Conservation (phyloP, 2,113 vertebrate species). For the Solea solea region DNA sequence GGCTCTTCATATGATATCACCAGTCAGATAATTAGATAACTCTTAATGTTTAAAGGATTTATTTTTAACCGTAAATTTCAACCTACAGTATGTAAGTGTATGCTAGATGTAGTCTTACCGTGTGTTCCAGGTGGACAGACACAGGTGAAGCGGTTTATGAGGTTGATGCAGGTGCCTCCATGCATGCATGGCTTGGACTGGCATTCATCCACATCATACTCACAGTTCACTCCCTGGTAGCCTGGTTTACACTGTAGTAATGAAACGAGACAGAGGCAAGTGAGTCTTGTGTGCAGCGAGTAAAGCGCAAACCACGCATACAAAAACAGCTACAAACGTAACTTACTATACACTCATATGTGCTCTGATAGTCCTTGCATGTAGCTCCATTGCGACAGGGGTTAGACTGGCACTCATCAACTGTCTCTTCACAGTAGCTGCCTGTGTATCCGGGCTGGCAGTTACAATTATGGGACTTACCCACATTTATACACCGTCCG, state of each 20-base stretch:
- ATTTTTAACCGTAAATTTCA: no score
- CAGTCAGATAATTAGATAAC: neutral
- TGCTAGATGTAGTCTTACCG: constrained; percentile 75
- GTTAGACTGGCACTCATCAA: constrained; percentile 90
- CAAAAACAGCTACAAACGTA: neutral
- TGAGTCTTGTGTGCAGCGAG: neutral
- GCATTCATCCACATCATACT: constrained; percentile 92
- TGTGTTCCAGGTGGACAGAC: constrained; percentile 91
- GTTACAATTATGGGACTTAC: constrained; percentile 85
- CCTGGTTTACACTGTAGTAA: constrained; percentile 85
- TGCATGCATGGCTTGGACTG: constrained; percentile 89
- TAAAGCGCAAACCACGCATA: neutral
- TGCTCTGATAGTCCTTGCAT: constrained; percentile 83
- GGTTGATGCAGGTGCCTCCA: constrained; percentile 91
- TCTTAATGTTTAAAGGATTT: no score
- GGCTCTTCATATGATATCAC: neutral
- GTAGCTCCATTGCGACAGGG: constrained; percentile 91
- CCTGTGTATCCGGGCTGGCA: constrained; percentile 90
- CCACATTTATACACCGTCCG: constrained; percentile 83
- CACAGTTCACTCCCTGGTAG: constrained; percentile 91
- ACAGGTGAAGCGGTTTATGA: constrained; percentile 90
- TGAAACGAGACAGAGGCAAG: neutral
- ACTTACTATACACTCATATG: constrained; percentile 74
- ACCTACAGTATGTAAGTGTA: neutral
- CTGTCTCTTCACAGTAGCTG: constrained; percentile 89